Evolutionary conservation across 2,113 vertebrate genomes (phyloP), one percentile per base, ranked within the genome.

Genomic region (Acrocephalus arundinaceus): DNA sequence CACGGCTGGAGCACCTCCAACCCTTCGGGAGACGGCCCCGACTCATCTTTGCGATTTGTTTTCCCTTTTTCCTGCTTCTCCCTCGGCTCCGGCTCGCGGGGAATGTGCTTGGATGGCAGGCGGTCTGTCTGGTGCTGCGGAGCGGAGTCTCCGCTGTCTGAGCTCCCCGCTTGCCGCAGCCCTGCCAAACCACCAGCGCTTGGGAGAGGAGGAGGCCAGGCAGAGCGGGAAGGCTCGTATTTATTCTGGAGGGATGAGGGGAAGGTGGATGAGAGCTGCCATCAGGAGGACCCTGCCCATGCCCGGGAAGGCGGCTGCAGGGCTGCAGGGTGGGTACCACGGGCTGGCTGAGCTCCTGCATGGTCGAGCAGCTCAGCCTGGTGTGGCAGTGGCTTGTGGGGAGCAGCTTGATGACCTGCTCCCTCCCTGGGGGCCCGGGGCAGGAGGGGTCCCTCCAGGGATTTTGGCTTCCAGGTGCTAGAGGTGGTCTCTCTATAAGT

Each of bases 151-250:
- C 68, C 87, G 52, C 23, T 1, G 39, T 82, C 86, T 85, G 85
- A 93, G 87, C 81, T 81, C 59, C 77, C 51, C 9, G 3, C 89
- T 85, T 21, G 8, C 83, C 30, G 5, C 6, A 72, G 81, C 85
- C 45, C 87, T 55, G 94, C 94, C 96, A 95, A 92, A 85, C 94
- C 83, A 3, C 89, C 78, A 54, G 77, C 0, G 28, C 95, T 72
- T n/a, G 15, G 89, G 67, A 62, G 75, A 63, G 94, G 49, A 90
- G 85, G 85, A 77, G 80, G 74, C 90, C 65, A 31, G 89, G 88
- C 19, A 3, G 82, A 46, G 87, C 72, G 48, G 94, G 87, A 84
- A 82, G 84, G 51, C 24, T 78, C 2, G 1, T 89, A 79, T 87
- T 96, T 92, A 13, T 93, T 81, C 75, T 84, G 95, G 84, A 93